Evolutionary conservation across 2,113 vertebrate genomes (phyloP), one percentile per base, ranked within the genome.

Genomic region (Nesoenas mayeri): DNA sequence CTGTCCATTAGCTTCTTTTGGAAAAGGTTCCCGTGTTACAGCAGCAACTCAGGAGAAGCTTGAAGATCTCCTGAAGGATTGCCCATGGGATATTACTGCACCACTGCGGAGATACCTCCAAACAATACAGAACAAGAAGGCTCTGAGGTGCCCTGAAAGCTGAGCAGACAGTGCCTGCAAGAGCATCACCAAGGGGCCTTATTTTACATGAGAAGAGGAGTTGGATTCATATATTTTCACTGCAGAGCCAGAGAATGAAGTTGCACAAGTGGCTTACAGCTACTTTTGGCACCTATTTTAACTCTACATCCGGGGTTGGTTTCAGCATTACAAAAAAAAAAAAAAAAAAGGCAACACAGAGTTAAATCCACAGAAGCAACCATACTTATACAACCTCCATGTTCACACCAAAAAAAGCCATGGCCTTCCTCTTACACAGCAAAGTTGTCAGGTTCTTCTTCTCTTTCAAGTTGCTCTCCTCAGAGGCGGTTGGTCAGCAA

Each of bases 341-440:
- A 3, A 34, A 14, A 28, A 28, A 29, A 34, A 56, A 22, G 2
- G 2, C 20, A 21, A 15, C 6, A 34, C 16, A 47, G 8, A n/a
- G 22, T 15, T 48, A 61, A 54, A 89, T 2, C 32, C 31, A 56
- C 38, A 85, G 18, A 29, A 69, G 18, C 26, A 91, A 25, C 12
- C 17, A 25, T 83, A 94, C 95, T 97, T 77, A 93, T 67, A 26
- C 21, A 47, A 18, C 38, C 12, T 73, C n/a, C 67, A 32, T 9
- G 7, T 82, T 38, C 50, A 29, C 0, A 19, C 40, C 40, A 5
- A 53, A 34, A 66, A 53, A 47, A 31, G 18, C 17, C 73, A 87
- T 5, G 7, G 38, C 73, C 51, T 42, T 71, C 42, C 8, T 58
- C n/a, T 42, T 8, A 1, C 0, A 0, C 0, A 0, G 9, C 2